phyloP scores from a whole-genome alignment of 2,888 invertebrate species.

The Arctia plantaginis region DNA sequence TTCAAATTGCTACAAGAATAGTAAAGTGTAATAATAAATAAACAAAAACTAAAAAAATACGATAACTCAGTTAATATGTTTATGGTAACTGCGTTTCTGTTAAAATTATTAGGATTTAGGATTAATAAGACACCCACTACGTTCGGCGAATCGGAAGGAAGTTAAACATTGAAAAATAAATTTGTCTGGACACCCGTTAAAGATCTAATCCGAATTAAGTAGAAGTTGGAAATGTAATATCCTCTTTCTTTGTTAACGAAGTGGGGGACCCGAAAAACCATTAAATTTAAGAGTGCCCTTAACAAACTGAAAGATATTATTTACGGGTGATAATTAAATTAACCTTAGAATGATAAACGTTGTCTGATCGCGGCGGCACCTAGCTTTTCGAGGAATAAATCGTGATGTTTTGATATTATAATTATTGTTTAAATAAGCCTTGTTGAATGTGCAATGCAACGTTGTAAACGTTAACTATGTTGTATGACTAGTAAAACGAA shows the following conservation, averaged over 20 bases:
- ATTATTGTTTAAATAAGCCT: background rate
- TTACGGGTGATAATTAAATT: background rate
- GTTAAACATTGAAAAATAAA: background rate
- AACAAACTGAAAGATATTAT: background rate
- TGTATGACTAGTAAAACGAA: background rate
- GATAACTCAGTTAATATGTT: background rate
- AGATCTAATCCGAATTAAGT: background rate
- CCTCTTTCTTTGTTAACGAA: background rate
- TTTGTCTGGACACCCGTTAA: background rate
- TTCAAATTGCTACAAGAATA: background rate
- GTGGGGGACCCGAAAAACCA: background rate
- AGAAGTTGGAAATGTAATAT: background rate
- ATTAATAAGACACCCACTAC: background rate
- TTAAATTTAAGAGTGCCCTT: background rate
- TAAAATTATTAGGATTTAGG: background rate
- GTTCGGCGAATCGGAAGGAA: background rate
- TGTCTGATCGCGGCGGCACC: background rate
- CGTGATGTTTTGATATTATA: background rate
- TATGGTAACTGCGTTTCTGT: background rate
- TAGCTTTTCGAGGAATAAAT: background rate
- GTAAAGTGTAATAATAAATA: background rate
- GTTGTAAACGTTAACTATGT: background rate
- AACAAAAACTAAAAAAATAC: background rate
- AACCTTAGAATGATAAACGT: background rate
- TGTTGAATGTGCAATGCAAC: conserved; percentile 4